Conservation (phyloP, 2,888 invertebrate genomes). For the Nebria salina region DNA sequence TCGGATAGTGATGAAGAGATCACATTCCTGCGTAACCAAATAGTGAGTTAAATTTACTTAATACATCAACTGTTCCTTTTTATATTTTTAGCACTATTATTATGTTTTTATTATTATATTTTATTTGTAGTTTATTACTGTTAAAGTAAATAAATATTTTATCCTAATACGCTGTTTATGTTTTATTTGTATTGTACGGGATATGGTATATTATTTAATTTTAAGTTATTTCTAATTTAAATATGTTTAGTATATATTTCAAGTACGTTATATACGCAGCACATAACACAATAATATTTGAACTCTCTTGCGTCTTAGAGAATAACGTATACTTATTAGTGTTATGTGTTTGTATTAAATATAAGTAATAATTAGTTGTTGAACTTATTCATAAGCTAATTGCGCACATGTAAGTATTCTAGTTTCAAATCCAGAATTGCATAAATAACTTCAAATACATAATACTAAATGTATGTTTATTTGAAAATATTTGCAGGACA, state of each 20-base stretch:
- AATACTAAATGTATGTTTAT: slow-evolving; percentile 21
- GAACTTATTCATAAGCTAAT: neutral
- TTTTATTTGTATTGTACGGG: slow-evolving; percentile 11
- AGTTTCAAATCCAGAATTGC: slow-evolving; percentile 8
- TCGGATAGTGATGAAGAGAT: slow-evolving; percentile 67
- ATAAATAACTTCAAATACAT: slow-evolving; percentile 18
- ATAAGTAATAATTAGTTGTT: slow-evolving; percentile 2
- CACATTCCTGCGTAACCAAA: slow-evolving; percentile 66
- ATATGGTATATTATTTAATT: neutral
- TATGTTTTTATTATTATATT: slow-evolving; percentile 16
- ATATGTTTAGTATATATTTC: too few relatives aligned
- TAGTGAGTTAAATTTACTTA: slow-evolving; percentile 64
- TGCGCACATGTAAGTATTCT: neutral
- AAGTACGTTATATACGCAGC: too few relatives aligned
- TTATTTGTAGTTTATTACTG: slow-evolving; percentile 5
- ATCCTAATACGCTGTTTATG: slow-evolving; percentile 10
- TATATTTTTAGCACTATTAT: slow-evolving; percentile 18
- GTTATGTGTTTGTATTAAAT: neutral
- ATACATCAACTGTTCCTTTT: slow-evolving; percentile 14
- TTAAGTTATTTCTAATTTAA: neutral
- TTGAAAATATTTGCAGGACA: slow-evolving; percentile 31
- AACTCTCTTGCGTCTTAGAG: too few relatives aligned
- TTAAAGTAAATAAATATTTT: neutral
- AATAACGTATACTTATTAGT: neutral
- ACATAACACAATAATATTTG: too few relatives aligned